Base-by-base conservation (phyloP, 2,113 vertebrate species). In the Gracilinanus agilis region DNA sequence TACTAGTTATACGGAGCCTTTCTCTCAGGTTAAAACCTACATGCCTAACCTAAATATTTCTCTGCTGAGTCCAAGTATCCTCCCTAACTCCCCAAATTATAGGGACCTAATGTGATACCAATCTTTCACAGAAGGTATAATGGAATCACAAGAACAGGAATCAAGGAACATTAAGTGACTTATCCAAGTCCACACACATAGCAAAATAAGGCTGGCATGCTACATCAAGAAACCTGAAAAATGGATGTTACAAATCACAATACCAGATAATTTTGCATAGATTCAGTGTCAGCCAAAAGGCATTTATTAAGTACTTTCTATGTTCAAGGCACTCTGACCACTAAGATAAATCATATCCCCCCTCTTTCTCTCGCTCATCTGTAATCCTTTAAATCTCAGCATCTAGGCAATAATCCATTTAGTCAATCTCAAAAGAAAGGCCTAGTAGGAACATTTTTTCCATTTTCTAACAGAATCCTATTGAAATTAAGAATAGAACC, bases 381-480 rank as follows among this genome's bases (percentile, higher is more conserved):
- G 92, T 40, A 21, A 55, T 91, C 24, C 1, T 1, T 92, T 92
- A 90, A 89, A n/a, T 90, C 12, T 2, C 29, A 58, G 44, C 54
- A 12, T 4, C 90, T n/a, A 55, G 91, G 11, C 23, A 12, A 95
- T 89, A 94, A 25, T 27, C 53, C 56, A 54, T n/a, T 93, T 67
- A 89, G 9, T 93, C 2, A 24, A 27, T 89, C 24, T 94, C 93
- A 92, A 12, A 19, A 92, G 54, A 90, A 75, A 12, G 92, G 83
- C 24, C 91, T 25, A 61, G 91, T 92, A 44, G 9, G 9, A 75
- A 90, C 53, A 0, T 53, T 92, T 53, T 91, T 13, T 25, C 88
- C 92, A 88, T 44, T 94, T 96, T 54, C 90, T 34, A 21, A 92
- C 92, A 40, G 56, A 24, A 95, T 90, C 61, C 34, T 93, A 16